Conservation (phyloP, 23 tunicate species). For the Pegea sp. region DNA sequence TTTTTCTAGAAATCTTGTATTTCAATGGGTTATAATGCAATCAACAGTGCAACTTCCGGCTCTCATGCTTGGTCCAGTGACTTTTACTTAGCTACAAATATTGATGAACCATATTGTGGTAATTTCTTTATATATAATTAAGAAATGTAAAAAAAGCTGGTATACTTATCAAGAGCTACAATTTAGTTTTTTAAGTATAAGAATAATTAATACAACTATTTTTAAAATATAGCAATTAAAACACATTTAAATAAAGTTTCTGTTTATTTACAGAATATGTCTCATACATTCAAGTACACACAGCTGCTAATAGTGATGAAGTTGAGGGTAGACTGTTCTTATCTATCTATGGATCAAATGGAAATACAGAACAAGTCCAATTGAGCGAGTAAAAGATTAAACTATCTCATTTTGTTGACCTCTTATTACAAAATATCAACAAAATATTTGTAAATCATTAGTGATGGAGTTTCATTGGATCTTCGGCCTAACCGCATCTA, state of each 20-base stretch:
- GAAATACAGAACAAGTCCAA: constrained; percentile 27
- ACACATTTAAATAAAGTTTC: too few relatives aligned
- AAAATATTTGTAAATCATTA: constrained; percentile 2
- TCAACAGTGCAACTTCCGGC: constrained; percentile 2
- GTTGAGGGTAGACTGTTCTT: constrained; percentile 39
- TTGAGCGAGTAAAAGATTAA: constrained; percentile 28
- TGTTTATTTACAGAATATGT: constrained; percentile 26
- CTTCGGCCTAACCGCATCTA: constrained; percentile 25
- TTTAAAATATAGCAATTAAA: too few relatives aligned
- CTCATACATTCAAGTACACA: constrained; percentile 25
- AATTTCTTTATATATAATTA: too few relatives aligned
- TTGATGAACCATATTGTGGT: constrained; percentile 40
- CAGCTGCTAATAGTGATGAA: constrained; percentile 14
- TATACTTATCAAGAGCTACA: too few relatives aligned
- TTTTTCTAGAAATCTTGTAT: constrained; percentile 23
- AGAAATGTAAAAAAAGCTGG: too few relatives aligned
- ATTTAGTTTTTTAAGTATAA: too few relatives aligned
- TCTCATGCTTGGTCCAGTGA: neutral
- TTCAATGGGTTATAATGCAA: constrained; percentile 34
- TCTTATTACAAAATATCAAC: neutral
- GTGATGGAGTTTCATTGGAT: constrained; percentile 6
- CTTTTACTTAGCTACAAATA: constrained; percentile 13
- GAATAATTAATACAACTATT: too few relatives aligned
- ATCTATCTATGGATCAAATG: constrained; percentile 21
- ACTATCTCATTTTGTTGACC: neutral